phyloP scores from a whole-genome alignment of 2,113 vertebrate species.

The Phyllopteryx taeniolatus region DNA sequence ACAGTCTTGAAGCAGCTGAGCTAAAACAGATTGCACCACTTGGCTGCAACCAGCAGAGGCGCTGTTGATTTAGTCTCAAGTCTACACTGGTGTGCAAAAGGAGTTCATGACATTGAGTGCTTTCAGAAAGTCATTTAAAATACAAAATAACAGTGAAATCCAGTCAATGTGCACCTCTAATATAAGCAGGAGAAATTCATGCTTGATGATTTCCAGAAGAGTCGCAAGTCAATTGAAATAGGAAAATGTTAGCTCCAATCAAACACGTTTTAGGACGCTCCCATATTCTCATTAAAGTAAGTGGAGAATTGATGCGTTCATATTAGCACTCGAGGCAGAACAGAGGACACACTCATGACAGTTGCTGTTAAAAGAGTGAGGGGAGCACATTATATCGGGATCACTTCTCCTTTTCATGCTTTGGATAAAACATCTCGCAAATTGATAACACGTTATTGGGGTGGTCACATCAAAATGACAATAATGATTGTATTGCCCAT shows the following conservation, averaged over 20 bases:
- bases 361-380: conserved; percentile 21
- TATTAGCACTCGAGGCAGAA: not conserved
- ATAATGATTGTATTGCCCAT: conserved; percentile 44
- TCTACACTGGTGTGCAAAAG: not conserved
- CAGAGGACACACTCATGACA: not conserved
- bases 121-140: not conserved
- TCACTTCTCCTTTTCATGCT: conserved; percentile 33
- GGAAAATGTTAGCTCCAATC: not conserved
- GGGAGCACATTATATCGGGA: conserved; percentile 47
- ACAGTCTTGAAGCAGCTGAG: not conserved
- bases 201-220: not conserved
- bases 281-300: not conserved
- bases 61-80: not conserved
- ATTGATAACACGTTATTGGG: conserved; percentile 44
- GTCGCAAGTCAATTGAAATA: not conserved
- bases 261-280: not conserved
- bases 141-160: not conserved
- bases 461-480: conserved; percentile 52
- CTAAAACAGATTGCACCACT: not conserved
- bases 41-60: not conserved
- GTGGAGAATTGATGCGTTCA: conserved; percentile 1
- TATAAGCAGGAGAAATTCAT: not conserved
- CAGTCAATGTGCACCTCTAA: not conserved
- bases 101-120: not conserved
- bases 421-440: conserved; percentile 52